Evolutionary conservation across 1,140 invertebrate species (phyloP).

Genomic region (Apis laboriosa): DNA sequence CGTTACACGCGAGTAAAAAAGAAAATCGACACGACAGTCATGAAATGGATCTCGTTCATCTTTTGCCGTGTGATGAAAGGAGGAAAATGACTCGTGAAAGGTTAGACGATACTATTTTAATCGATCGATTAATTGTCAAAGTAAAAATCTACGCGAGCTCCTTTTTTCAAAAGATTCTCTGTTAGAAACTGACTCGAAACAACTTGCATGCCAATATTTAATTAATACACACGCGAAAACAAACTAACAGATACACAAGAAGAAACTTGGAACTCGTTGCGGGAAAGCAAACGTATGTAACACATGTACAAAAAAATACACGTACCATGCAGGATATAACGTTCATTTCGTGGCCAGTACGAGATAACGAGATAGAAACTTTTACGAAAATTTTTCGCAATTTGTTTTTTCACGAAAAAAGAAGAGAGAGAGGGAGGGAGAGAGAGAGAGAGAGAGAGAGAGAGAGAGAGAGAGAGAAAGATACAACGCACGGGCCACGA

Average conservation of each 20-base stretch:
- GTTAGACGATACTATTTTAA: not conserved
- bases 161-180: not conserved
- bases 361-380: not conserved
- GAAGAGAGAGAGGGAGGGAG: too few species aligned
- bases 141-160: not conserved
- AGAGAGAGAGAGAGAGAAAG: not conserved
- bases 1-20: not conserved
- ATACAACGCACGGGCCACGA: conserved; percentile 64
- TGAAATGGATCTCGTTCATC: not conserved
- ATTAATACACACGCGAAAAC: not conserved
- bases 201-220: conserved; percentile 22
- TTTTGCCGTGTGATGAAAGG: not conserved
- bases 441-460: too few species aligned
- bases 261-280: conserved; percentile 15
- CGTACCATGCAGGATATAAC: conserved; percentile 57
- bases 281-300: conserved; percentile 43
- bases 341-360: conserved; percentile 54
- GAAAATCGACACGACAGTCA: not conserved
- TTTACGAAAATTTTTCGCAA: not conserved
- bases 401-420: not conserved
- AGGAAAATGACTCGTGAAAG: conserved; percentile 7
- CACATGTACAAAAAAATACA: conserved; percentile 51
- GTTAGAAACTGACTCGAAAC: not conserved
- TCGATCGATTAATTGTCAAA: too few species aligned
- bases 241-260: not conserved